phyloP scores from a whole-genome alignment of 2,113 vertebrate genomes.

The Bostrychus sinensis region DNA sequence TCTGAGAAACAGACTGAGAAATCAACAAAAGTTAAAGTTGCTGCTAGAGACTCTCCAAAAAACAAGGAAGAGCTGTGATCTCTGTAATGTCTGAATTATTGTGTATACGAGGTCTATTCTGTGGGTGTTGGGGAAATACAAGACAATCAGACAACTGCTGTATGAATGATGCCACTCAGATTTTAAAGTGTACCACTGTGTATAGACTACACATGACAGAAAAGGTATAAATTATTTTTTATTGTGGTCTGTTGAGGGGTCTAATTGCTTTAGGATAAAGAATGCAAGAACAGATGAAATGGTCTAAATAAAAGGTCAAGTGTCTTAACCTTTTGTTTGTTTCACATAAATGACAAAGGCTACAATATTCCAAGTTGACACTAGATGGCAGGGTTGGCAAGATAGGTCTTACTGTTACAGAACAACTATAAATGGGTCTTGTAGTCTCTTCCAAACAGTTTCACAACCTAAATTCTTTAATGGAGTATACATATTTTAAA shows the following conservation, averaged over 20 bases:
- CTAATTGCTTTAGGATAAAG: too few relatives aligned
- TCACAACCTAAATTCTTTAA: too few relatives aligned
- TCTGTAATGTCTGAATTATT: background rate
- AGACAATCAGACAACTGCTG: background rate
- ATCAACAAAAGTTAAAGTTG: constrained; percentile 28
- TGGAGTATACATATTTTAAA: too few relatives aligned
- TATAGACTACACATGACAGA: background rate
- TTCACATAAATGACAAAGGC: background rate
- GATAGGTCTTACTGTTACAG: too few relatives aligned
- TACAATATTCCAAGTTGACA: constrained; percentile 20
- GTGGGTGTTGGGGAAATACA: background rate
- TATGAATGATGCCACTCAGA: constrained; percentile 2
- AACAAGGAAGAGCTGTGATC: constrained; percentile 74
- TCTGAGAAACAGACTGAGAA: constrained; percentile 61
- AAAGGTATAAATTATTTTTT: background rate
- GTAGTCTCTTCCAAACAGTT: too few relatives aligned
- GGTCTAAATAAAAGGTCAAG: constrained; percentile 30
- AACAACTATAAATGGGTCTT: too few relatives aligned
- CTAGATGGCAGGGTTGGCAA: constrained; percentile 51
- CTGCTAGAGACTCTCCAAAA: constrained; percentile 46
- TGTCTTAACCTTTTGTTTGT: constrained; percentile 6
- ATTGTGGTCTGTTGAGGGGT: background rate
- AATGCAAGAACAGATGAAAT: too few relatives aligned
- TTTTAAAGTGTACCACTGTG: background rate
- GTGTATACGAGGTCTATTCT: constrained; percentile 16